Base-by-base conservation (phyloP, 2,113 vertebrate genomes). In the Paraplagusia blochii region DNA sequence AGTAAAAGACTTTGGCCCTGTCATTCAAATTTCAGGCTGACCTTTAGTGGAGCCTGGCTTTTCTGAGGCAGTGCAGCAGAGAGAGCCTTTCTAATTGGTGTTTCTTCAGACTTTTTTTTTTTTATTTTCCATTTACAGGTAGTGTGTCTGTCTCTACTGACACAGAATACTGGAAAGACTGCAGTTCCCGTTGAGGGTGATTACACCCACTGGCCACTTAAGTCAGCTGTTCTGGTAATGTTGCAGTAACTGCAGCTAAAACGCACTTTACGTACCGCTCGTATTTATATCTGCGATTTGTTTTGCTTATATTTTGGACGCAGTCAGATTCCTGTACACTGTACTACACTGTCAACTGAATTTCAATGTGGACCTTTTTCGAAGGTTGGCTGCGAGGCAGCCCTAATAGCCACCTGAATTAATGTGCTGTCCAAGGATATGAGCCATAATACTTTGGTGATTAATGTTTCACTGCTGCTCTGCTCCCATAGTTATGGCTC, bases 1-100 rank as follows among this genome's bases (percentile, higher is more conserved):
- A 99, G 95, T 96, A 98, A 96, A 97, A 98, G 97, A 98, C 94
- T 98, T 97, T 97, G 96, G 96, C 94, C 96, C 95, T 98, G 97
- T 99, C 97, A 99, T 94, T 99, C 97, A 99, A 98, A 99, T 98
- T 97, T 96, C 95, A 95, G 74, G 80, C 93, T 99, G 96, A 99
- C 97, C 97, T 99, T 99, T 99, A 97, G 92, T 91, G 88, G 93
- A 95, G 95, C 94, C 93, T 91, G 93, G 94, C 93, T 97, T 91
- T 94, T 94, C 93, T 93, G 93, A 94, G 93, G 92, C 92, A 95
- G 93, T 77, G 93, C 92, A 91, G 93, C 86, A 93, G 92, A 94
- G 92, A 90, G 93, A 94, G 91, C 93, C 92, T 93, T 95, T 95
- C 93, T 98, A 98, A 98, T 95, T 97, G 97, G 95, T 93, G 94